Percentiles rank a stretch among this genome's conserved stretches.
Evolutionary conservation across 1,140 invertebrate genomes (phyloP).

Genomic region (Macrostomum lignano): DNA sequence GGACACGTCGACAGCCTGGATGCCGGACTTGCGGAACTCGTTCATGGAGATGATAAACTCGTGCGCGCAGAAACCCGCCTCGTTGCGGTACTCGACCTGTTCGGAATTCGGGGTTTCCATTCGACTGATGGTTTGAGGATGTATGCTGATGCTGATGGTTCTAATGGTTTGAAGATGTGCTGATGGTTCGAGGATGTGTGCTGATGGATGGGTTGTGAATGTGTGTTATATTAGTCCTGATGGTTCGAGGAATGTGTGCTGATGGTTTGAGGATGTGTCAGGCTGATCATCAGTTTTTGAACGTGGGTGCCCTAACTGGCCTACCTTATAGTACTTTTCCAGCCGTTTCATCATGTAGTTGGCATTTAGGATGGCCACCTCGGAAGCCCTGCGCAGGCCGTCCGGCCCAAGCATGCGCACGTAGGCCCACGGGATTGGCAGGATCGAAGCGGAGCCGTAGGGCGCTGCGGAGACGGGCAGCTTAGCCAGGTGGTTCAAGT

Average conservation of each 20-base stretch:
- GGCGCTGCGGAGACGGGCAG: slow-evolving; percentile 64
- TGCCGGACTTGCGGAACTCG: slow-evolving; percentile 68
- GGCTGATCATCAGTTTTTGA: too few relatives aligned
- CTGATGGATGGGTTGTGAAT: too few relatives aligned
- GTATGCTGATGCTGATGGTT: too few relatives aligned
- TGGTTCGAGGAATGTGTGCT: too few relatives aligned
- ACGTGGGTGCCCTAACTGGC: too few relatives aligned
- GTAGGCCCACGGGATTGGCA: slow-evolving; percentile 95
- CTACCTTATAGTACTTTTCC: slow-evolving; percentile 59
- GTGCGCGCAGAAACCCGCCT: slow-evolving; percentile 48
- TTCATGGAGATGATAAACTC: slow-evolving; percentile 86
- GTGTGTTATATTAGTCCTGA: too few relatives aligned
- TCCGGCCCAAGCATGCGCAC: slow-evolving; percentile 41
- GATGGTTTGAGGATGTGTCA: too few relatives aligned
- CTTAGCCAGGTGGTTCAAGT: too few relatives aligned
- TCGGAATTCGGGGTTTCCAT: too few relatives aligned
- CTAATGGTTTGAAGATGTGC: too few relatives aligned
- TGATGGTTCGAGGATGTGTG: too few relatives aligned
- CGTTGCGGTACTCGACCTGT: slow-evolving; percentile 2
- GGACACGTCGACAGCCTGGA: slow-evolving; percentile 85
- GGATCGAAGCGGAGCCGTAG: slow-evolving; percentile 57
- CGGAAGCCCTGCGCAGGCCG: slow-evolving; percentile 61
- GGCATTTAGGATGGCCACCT: slow-evolving; percentile 87
- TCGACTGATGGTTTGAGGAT: too few relatives aligned
- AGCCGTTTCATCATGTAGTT: slow-evolving; percentile 85